Base-by-base conservation (phyloP, 1,140 invertebrate genomes). In the Neelides sp. region DNA sequence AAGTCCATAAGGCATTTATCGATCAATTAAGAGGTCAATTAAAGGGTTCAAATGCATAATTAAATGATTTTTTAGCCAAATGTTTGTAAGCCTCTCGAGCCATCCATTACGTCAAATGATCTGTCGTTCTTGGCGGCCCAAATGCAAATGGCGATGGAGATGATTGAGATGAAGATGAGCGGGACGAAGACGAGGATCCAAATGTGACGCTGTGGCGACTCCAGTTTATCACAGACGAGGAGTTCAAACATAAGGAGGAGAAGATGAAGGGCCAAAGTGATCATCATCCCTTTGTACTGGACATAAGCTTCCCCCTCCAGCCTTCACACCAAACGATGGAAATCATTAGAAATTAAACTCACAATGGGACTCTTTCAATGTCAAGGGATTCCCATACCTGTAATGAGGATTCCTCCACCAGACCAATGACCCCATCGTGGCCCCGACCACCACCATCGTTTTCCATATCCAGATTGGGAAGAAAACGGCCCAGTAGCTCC, bases 81-180 rank as follows among this genome's bases (percentile, higher is more conserved):
- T 10, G 8, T 34, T 8, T 34, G 30, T 34, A 34, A n/a, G n/a
- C 30, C 30, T 10, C n/a, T 10, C n/a, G n/a, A 8, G 8, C 8
- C 8, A 34, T n/a, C n/a, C n/a, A n/a, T 66, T 69, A 86, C 83
- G 76, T 97, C 92, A 75, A 95, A 96, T 27, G 87, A 89, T 40
- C 92, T 75, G 66, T 96, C 92, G 71, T 97, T 90, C 72, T 95
- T 95, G 1, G 96, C 85, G 55, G 91, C 87, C 94, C 94, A 98
- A 62, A 98, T 89, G 66, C 91, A 95, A 30, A 95, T 87, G 13
- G 87, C 88, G 61, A 97, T 92, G 40, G 91, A 94, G 26, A 96
- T 80, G 58, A 96, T 83, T 27, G 90, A 94, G 57, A 95, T 89
- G 67, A 95, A 92, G 64, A 96, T 91, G 34, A 97, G 72, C 12